Evolutionary conservation across 1,140 invertebrate genomes (phyloP).

Genomic region (Drosophila parabipectinata): DNA sequence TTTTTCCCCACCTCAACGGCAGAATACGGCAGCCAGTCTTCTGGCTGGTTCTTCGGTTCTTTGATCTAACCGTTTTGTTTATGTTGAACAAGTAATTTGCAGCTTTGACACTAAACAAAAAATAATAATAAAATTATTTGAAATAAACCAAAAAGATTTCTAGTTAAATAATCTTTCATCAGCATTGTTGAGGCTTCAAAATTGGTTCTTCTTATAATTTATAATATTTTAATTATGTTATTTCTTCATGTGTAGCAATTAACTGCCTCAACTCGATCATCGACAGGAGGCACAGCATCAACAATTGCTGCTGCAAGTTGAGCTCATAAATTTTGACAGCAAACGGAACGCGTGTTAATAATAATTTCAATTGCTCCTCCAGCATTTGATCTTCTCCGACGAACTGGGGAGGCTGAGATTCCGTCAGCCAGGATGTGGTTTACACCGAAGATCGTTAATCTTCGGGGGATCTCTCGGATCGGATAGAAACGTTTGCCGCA

Average conservation of each 20-base stretch:
- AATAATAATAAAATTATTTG: neutral
- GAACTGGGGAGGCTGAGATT: slow-evolving; percentile 15
- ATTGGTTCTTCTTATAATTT: neutral
- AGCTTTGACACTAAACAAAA: slow-evolving; percentile 24
- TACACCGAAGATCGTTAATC: slow-evolving; percentile 65
- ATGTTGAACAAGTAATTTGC: slow-evolving; percentile 54
- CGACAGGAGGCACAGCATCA: slow-evolving; percentile 37
- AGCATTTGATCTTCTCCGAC: slow-evolving; percentile 55
- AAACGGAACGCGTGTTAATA: slow-evolving; percentile 68
- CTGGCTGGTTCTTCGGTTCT: slow-evolving; percentile 18
- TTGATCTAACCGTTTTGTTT: slow-evolving; percentile 61
- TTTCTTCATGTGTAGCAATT: slow-evolving; percentile 29
- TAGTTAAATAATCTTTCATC: no score
- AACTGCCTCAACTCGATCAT: slow-evolving; percentile 37
- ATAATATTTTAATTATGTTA: neutral
- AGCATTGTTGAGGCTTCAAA: no score
- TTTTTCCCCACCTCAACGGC: neutral
- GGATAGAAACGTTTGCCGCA: slow-evolving; percentile 2
- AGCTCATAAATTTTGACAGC: slow-evolving; percentile 78
- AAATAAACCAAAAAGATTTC: no score
- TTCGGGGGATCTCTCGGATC: slow-evolving; percentile 9
- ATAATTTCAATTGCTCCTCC: slow-evolving; percentile 56
- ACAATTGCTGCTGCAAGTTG: slow-evolving; percentile 60
- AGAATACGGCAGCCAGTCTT: slow-evolving; percentile 28
- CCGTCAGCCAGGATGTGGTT: slow-evolving; percentile 66